A percentile compares a stretch with the other conserved stretches of the same genome.
Conservation (phyloP, 2,888 invertebrate species). For the Euproctis similis region DNA sequence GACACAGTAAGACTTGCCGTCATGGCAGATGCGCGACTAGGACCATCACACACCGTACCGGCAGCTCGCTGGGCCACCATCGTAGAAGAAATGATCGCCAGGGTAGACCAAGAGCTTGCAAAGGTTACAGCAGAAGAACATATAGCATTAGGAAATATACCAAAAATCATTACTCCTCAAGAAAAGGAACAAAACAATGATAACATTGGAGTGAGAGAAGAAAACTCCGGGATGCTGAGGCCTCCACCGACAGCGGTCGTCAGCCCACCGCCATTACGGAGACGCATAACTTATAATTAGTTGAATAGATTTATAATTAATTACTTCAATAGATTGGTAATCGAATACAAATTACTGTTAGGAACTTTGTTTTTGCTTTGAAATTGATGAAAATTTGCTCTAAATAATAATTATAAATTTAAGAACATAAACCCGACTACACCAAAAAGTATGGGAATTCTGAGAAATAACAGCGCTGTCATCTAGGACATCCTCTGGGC, state of each 20-base stretch:
- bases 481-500: too few species aligned
- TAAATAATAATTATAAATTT: too few species aligned
- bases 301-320: not conserved
- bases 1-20: slow-evolving; percentile 79
- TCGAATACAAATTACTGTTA: too few species aligned
- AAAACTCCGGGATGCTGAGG: slow-evolving; percentile 28
- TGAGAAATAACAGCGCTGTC: too few species aligned
- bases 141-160: slow-evolving; percentile 20
- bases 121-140: slow-evolving; percentile 46
- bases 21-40: slow-evolving; percentile 82
- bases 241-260: slow-evolving; percentile 39
- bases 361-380: too few species aligned
- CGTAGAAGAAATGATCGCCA: slow-evolving; percentile 51
- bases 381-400: too few species aligned
- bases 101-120: slow-evolving; percentile 57
- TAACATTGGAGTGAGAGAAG: slow-evolving; percentile 10
- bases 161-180: slow-evolving; percentile 31
- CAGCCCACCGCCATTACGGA: slow-evolving; percentile 50
- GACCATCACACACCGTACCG: slow-evolving; percentile 78
- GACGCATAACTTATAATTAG: slow-evolving; percentile 32
- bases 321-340: not conserved
- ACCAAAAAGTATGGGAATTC: too few species aligned
- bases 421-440: too few species aligned
- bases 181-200: slow-evolving; percentile 13
- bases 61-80: slow-evolving; percentile 60